A percentile compares a stretch with the other conserved stretches of the same genome.
Evolutionary conservation across 2,888 invertebrate species (phyloP).

Genomic region (Nezara viridula): DNA sequence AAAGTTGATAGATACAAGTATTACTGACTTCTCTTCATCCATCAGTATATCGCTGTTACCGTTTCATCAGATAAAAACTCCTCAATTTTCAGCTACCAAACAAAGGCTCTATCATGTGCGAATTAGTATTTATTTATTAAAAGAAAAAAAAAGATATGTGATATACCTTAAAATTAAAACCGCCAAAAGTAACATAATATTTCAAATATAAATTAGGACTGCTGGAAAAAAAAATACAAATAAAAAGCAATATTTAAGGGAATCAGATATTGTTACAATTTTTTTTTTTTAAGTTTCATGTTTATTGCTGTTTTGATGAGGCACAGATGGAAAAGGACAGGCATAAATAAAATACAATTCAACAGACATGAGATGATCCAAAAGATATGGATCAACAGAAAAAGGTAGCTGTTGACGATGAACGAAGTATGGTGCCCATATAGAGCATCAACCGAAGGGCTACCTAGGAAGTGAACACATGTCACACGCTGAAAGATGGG

Average conservation of each 20-base stretch:
- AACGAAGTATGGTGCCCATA: background rate
- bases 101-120: background rate
- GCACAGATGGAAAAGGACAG: background rate
- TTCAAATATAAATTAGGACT: background rate
- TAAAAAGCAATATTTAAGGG: background rate
- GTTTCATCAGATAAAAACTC: background rate
- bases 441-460: slow-evolving; percentile 26
- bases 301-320: slow-evolving; percentile 37
- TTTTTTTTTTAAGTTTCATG: background rate
- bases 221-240: background rate
- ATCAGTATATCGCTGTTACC: slow-evolving; percentile 20
- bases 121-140: slow-evolving; percentile 28
- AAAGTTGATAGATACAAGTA: background rate
- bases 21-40: background rate
- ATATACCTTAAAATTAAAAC: slow-evolving; percentile 39
- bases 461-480: slow-evolving; percentile 91
- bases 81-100: slow-evolving; percentile 22
- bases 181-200: background rate
- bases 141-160: slow-evolving; percentile 34
- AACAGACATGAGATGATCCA: slow-evolving; percentile 29
- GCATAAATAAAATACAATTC: slow-evolving; percentile 39
- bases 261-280: background rate
- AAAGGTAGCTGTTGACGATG: slow-evolving; percentile 20
- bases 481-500: slow-evolving; percentile 84
- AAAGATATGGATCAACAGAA: background rate